Evolutionary conservation across 1,140 invertebrate genomes (phyloP).

Genomic region (Macrobrachium nipponense): DNA sequence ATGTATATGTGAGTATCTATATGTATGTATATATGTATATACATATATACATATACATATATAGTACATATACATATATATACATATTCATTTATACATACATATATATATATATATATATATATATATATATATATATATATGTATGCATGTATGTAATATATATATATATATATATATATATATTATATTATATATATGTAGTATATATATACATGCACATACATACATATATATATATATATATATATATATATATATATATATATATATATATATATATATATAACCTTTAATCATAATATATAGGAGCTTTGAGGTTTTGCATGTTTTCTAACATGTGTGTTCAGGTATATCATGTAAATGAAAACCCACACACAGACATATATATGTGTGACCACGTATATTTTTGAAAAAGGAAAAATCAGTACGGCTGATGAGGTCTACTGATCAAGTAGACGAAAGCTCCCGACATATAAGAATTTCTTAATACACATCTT

Average conservation of each 20-base stretch:
- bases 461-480: too few relatives aligned
- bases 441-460: too few relatives aligned
- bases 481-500: too few relatives aligned
- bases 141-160: too few relatives aligned
- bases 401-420: too few relatives aligned
- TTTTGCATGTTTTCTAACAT: too few relatives aligned
- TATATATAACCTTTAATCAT: too few relatives aligned
- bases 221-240: conserved; percentile 8
- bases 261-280: background rate
- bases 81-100: background rate
- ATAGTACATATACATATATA: background rate
- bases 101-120: background rate
- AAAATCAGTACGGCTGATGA: too few relatives aligned
- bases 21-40: background rate
- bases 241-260: conserved; percentile 9
- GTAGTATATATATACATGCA: background rate
- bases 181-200: background rate
- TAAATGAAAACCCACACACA: too few relatives aligned
- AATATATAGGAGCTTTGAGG: too few relatives aligned
- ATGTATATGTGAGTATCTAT: background rate
- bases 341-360: too few relatives aligned
- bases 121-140: conserved; percentile 19
- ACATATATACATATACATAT: background rate
- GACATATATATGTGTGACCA: too few relatives aligned
- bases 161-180: conserved; percentile 12